Conservation (phyloP, 2,797 vertebrate species). For the Lates japonicus region DNA sequence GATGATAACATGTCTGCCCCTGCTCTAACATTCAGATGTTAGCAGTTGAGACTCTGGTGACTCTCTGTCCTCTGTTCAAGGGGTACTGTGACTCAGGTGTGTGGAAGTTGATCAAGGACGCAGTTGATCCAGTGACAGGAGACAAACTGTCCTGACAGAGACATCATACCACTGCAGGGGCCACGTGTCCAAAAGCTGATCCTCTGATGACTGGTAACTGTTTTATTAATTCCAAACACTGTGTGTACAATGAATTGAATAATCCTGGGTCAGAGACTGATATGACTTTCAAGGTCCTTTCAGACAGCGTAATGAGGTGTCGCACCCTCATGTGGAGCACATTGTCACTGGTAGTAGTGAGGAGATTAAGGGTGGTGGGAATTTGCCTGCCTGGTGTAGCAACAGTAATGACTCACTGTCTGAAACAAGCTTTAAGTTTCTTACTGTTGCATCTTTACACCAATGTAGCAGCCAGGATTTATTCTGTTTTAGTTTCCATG, state of each 20-base stretch:
- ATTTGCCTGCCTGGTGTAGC: too few species aligned
- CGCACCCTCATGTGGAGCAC: background rate
- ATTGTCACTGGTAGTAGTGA: too few species aligned
- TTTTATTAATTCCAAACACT: too few species aligned
- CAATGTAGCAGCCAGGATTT: too few species aligned
- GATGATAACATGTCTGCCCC: too few species aligned
- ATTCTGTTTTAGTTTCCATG: too few species aligned
- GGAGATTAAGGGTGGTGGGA: too few species aligned
- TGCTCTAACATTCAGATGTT: background rate
- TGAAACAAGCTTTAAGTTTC: too few species aligned
- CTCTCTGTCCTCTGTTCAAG: constrained; percentile 54
- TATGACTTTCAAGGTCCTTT: background rate
- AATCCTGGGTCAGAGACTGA: background rate
- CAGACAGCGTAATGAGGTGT: too few species aligned
- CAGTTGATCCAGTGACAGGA: constrained; percentile 90
- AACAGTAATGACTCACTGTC: too few species aligned
- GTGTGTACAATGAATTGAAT: background rate
- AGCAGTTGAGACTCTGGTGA: background rate
- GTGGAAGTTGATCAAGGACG: constrained; percentile 92
- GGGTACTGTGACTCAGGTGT: constrained; percentile 91
- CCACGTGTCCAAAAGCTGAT: constrained; percentile 64
- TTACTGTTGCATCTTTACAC: too few species aligned
- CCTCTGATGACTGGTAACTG: too few species aligned
- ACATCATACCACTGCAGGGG: constrained; percentile 92
- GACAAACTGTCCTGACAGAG: constrained; percentile 87